Conservation (phyloP, 1,140 invertebrate genomes). For the Ips typographus region DNA sequence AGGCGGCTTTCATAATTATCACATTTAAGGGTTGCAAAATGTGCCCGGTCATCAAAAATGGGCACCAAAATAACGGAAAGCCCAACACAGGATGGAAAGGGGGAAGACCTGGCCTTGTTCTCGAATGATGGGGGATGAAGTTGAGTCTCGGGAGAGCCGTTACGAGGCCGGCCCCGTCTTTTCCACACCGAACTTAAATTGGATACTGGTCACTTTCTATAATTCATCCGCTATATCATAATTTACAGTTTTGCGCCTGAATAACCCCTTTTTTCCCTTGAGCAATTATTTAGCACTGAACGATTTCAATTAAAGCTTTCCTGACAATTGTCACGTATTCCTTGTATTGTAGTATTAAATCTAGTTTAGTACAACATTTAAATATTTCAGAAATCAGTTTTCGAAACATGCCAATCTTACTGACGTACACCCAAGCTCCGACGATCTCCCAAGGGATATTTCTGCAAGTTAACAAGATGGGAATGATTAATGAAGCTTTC, state of each 20-base stretch:
- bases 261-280: constrained; percentile 36
- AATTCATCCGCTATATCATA: constrained; percentile 53
- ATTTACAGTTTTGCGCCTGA: constrained; percentile 44
- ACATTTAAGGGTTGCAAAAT: constrained; percentile 2
- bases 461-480: too few species aligned
- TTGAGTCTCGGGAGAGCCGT: constrained; percentile 49
- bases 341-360: too few species aligned
- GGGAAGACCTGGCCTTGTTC: constrained; percentile 8
- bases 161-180: constrained; percentile 49
- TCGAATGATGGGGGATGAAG: constrained; percentile 47
- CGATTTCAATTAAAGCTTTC: background rate
- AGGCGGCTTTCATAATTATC: constrained; percentile 8
- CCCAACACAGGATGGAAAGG: constrained; percentile 13
- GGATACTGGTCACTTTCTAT: constrained; percentile 54
- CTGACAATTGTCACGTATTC: too few species aligned
- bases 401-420: too few species aligned
- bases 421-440: too few species aligned
- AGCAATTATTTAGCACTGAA: constrained; percentile 6
- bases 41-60: constrained; percentile 19
- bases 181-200: constrained; percentile 53
- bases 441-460: too few species aligned
- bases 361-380: too few species aligned
- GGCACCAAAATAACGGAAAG: constrained; percentile 9
- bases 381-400: too few species aligned
- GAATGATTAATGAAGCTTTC: too few species aligned